phyloP scores from a whole-genome alignment of 2,797 vertebrate species.

The Leucoraja ocellata region DNA sequence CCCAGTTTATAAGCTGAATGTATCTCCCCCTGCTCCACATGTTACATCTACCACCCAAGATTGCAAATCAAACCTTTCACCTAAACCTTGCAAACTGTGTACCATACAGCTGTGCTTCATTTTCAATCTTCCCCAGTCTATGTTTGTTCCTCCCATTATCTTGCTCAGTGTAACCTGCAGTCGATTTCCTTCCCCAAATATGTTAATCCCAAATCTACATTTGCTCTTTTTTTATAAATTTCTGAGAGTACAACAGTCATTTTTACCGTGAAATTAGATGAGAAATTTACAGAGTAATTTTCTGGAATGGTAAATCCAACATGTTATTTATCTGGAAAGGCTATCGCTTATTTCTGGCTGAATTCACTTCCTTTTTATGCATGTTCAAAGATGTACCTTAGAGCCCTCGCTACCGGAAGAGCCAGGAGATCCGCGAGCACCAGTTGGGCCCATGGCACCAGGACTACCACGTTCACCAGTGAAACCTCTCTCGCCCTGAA shows the following conservation, averaged over 20 bases:
- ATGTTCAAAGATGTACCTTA: slow-evolving; percentile 64
- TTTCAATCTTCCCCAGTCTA: neutral
- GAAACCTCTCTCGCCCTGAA: slow-evolving; percentile 91
- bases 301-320: neutral
- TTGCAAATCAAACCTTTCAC: neutral
- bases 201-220: neutral
- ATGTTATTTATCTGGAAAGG: neutral
- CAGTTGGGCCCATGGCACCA: neutral
- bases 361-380: neutral
- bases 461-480: slow-evolving; percentile 84
- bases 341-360: neutral
- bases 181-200: neutral
- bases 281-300: neutral
- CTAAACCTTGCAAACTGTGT: neutral
- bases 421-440: slow-evolving; percentile 50
- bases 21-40: neutral
- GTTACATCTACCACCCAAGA: neutral
- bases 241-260: neutral
- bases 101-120: neutral
- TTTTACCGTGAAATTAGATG: neutral
- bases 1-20: neutral
- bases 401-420: slow-evolving; percentile 84
- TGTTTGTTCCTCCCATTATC: neutral
- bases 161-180: neutral
- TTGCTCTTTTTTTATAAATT: neutral